Evolutionary conservation across 2,888 invertebrate genomes (phyloP), one percentile per base, ranked within the genome.

Genomic region (Himalopsyche anomala): DNA sequence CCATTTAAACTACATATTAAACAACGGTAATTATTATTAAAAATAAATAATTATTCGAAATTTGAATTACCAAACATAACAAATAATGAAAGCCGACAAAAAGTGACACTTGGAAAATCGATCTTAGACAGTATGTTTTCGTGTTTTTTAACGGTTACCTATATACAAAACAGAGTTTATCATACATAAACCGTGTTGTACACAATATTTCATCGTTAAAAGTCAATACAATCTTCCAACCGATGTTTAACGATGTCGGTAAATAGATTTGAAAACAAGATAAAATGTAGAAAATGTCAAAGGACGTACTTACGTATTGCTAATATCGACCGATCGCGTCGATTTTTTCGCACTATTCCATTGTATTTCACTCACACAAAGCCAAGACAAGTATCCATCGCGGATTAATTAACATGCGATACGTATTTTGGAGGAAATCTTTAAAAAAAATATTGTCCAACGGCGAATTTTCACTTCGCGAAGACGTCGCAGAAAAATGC

Each of bases 381-480:
- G 15, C 36, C 36, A 38, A 36, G 12, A 5, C 74, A 74, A 3
- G 36, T 12, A 74, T 12, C 15, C 19, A 19, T 36, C 36, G 36
- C 15, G 15, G 38, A 36, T 38, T 36, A 74, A 36, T 36, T 74
- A 36, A 74, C 38, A 36, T 3, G 28, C 74, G 38, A 74, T 74
- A 19, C 38, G 74, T 36, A 74, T 74, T 74, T 74, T 12, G 15
- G 11, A 36, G 38, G 38, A 74, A 74, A 74, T 74, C 74, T 38
- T 36, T 28, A 12, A 38, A 74, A 74, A 74, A 74, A 74, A 74
- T 74, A 74, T 74, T 74, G 80, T 80, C n/a, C 40, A 80, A 80
- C 80, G n/a, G 51, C 40, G 11, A 28, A 80, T 80, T 42, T 45
- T 42, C 74, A 38, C 74, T 74, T 15, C 9, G 5, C 12, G 36